phyloP scores from a whole-genome alignment of 2,888 invertebrate genomes.

The Drosophila longiperda region DNA sequence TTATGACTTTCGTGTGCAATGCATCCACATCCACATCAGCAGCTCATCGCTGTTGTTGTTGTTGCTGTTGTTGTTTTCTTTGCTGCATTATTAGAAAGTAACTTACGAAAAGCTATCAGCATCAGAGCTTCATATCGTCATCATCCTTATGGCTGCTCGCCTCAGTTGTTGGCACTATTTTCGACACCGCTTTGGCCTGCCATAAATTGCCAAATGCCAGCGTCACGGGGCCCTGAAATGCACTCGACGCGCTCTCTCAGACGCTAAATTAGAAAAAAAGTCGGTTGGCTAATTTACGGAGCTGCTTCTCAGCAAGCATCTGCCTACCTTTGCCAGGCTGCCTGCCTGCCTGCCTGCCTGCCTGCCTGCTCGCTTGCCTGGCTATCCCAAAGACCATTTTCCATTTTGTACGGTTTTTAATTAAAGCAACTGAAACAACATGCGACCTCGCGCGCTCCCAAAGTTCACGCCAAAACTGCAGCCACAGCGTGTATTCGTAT shows the following conservation, averaged over 20 bases:
- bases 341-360: not conserved
- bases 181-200: slow-evolving; percentile 77
- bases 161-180: slow-evolving; percentile 74
- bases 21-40: slow-evolving; percentile 64
- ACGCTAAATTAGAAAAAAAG: slow-evolving; percentile 67
- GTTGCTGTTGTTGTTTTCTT: slow-evolving; percentile 33
- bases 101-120: slow-evolving; percentile 72
- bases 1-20: slow-evolving; percentile 81
- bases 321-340: not conserved
- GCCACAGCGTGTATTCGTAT: slow-evolving; percentile 10
- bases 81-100: slow-evolving; percentile 74
- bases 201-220: slow-evolving; percentile 76
- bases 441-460: slow-evolving; percentile 68
- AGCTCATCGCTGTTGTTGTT: slow-evolving; percentile 22
- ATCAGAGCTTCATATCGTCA: slow-evolving; percentile 52
- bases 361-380: slow-evolving; percentile 16
- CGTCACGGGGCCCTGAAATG: slow-evolving; percentile 69
- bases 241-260: slow-evolving; percentile 58
- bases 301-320: slow-evolving; percentile 31
- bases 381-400: slow-evolving; percentile 67
- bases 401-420: slow-evolving; percentile 76
- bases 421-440: slow-evolving; percentile 63
- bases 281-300: slow-evolving; percentile 67
- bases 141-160: slow-evolving; percentile 50
- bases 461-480: slow-evolving; percentile 55